Evolutionary conservation across 2,797 vertebrate genomes (phyloP), one percentile per base, ranked within the genome.

Genomic region (Psittacula echo): DNA sequence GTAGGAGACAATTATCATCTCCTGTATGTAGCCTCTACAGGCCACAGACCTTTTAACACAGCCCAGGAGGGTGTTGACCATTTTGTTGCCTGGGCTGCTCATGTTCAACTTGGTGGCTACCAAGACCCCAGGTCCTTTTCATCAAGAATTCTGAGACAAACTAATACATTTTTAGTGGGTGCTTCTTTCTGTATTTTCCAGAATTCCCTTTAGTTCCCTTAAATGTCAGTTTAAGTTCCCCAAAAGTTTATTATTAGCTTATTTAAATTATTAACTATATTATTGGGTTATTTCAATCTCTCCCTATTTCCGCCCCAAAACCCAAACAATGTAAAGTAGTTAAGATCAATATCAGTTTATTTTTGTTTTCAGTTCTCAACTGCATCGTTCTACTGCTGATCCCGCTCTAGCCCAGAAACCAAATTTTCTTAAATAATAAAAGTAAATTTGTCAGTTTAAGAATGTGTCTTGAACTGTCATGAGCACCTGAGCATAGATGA

Each of bases 61-160:
- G 51, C 17, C 10, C 0, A 0, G 15, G 22, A 39, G 3, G 11
- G n/a, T 5, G 30, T 4, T 48, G 48, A 44, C 56, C 41, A 77
- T 4, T 74, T 56, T 68, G 44, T 44, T 61, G 48, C 16, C 86
- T 77, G 44, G 26, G 42, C 47, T 1, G 2, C 34, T 62, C 26
- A 7, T 5, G 17, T 45, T 64, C 37, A 91, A 39, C 15, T 83
- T 2, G 0, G 22, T 64, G 44, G 27, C 54, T 77, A 62, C 45
- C 44, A 70, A 79, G 45, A 78, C 10, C 21, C 24, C 18, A 56
- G 4, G 34, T 58, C 17, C 50, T 79, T 73, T 47, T 53, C 65
- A 77, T 44, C 62, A 75, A 75, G 41, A 81, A 68, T 58, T 93
- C 11, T 89, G 54, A 91, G 53, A 89, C 39, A 8, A 80, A 82